Evolutionary conservation across 2,797 vertebrate species (phyloP), one percentile per base, ranked within the genome.

Genomic region (Centroberyx gerrardi): DNA sequence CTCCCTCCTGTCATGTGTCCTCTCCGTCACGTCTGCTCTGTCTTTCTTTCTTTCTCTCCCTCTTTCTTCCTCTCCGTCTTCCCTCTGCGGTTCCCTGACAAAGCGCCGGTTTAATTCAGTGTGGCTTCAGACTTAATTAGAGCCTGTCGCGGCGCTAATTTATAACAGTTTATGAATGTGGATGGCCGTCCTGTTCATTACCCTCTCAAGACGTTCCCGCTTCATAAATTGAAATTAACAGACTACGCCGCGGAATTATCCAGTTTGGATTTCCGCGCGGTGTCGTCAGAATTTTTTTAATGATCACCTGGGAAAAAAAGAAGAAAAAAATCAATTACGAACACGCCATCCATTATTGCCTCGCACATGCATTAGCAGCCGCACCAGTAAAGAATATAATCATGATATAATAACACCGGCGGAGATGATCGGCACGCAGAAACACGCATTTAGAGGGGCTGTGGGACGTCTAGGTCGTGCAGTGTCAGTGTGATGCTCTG

Each of bases 101-200:
- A 83, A 78, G 79, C 74, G 66, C 55, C 52, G 48, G 49, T 77
- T 76, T 66, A 76, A 88, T 79, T 55, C 22, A 40, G 31, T 40
- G 52, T 79, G 80, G 60, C 72, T 74, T 12, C 74, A 82, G 78
- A 85, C 70, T 79, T 79, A 87, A 89, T 88, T 78, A 88, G 71
- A 84, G 73, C 53, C 80, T 76, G 84, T 85, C 74, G 64, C 59
- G 54, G 76, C 62, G 68, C 48, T 74, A 75, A 80, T 76, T 84
- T 64, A 80, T 60, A 79, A 22, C 46, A 27, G 55, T 79, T 74
- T 65, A 71, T 82, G 65, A 84, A 76, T 61, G 76, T 68, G 75
- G 68, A 79, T 0, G 58, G 64, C 62, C 70, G 53, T 72, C 62
- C 66, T 86, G 84, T 84, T 82, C 55, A 84, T 87, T 82, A 81